Percentiles rank a stretch among this genome's conserved stretches.
Evolutionary conservation across 2,888 invertebrate genomes (phyloP).

Genomic region (Tricholauxania praeusta): DNA sequence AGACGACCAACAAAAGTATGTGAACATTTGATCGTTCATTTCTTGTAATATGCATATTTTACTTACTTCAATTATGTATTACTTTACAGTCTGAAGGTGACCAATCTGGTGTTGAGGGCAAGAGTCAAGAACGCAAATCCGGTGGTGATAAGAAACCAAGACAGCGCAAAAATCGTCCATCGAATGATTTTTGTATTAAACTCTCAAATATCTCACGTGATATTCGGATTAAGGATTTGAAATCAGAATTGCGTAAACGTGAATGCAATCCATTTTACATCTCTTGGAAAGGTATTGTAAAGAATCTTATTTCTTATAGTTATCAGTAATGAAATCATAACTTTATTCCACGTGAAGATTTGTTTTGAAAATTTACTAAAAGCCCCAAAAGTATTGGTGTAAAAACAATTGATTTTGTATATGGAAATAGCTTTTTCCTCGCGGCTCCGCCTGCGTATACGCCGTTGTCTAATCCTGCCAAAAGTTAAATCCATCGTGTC

Average conservation of each 20-base stretch:
- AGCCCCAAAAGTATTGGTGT: too few relatives aligned
- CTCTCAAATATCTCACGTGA: constrained; percentile 80
- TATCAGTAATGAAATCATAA: too few relatives aligned
- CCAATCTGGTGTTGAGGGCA: constrained; percentile 63
- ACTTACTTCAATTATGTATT: neutral
- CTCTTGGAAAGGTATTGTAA: constrained; percentile 74
- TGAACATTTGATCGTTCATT: neutral
- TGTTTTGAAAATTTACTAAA: too few relatives aligned
- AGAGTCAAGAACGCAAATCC: constrained; percentile 62
- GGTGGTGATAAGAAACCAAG: constrained; percentile 50
- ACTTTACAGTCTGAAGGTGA: constrained; percentile 62
- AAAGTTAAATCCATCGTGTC: too few relatives aligned
- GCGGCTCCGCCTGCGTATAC: too few relatives aligned
- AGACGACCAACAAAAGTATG: constrained; percentile 63
- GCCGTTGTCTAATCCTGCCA: too few relatives aligned
- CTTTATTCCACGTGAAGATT: too few relatives aligned
- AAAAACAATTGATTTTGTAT: too few relatives aligned
- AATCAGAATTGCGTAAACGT: constrained; percentile 78
- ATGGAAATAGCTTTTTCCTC: too few relatives aligned
- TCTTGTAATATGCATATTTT: constrained; percentile 3
- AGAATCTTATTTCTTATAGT: neutral
- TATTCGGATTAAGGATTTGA: constrained; percentile 80
- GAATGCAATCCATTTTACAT: constrained; percentile 83
- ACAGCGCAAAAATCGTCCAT: constrained; percentile 56
- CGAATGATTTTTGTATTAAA: constrained; percentile 67